These are phyloP conservation scores for Crossoptilon crossoptilon DNA, from an alignment of 2,797 vertebrate genomes.

Conservation along the genomic window DNA sequence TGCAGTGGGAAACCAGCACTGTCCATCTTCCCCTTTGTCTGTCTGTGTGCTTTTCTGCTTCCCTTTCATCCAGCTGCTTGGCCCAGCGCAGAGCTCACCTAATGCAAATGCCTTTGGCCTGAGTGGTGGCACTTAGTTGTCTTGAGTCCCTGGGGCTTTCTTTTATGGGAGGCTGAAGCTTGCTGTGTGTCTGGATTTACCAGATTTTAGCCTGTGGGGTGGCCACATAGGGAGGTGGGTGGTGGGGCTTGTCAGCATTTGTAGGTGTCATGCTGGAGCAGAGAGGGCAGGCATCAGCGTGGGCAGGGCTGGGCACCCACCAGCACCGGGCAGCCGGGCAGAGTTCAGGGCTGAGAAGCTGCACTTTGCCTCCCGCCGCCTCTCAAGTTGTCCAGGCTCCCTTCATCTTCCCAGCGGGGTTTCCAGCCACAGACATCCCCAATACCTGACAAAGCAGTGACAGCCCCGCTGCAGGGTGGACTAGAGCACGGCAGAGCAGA, in stretches of 20 bases:
- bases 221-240: neutral
- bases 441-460: neutral
- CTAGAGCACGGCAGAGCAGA: rapidly evolving
- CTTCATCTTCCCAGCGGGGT: neutral
- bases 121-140: neutral
- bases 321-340: neutral
- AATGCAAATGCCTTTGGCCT: rapidly evolving
- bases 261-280: neutral
- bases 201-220: neutral
- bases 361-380: neutral
- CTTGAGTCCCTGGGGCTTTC: neutral
- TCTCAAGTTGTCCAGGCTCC: neutral
- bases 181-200: neutral
- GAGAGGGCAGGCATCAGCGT: neutral
- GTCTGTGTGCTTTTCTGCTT: neutral
- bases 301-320: neutral
- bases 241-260: neutral
- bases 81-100: neutral
- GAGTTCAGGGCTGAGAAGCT: neutral
- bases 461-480: neutral
- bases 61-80: neutral
- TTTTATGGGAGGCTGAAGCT: neutral
- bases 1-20: neutral
- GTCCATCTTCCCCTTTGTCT: neutral
- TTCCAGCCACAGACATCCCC: neutral